Conservation (phyloP, 2,888 invertebrate genomes). For the Nebria salina region DNA sequence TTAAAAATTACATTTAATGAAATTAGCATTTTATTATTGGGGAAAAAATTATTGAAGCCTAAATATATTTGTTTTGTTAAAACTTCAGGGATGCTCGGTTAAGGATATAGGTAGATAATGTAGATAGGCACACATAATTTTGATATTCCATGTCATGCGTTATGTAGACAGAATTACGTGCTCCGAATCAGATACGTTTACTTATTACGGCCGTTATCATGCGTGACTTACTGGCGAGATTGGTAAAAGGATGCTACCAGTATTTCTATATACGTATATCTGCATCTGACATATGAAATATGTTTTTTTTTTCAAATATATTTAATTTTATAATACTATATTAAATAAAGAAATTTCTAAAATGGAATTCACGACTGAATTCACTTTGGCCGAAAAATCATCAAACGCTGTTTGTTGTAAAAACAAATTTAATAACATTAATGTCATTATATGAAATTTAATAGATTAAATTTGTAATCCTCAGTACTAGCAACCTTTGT, state of each 20-base stretch:
- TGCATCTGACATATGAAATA: neutral
- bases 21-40: too few relatives aligned
- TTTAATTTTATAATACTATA: neutral
- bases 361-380: too few relatives aligned
- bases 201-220: conserved; percentile 19
- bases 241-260: neutral
- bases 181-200: conserved; percentile 20
- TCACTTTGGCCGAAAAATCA: too few relatives aligned
- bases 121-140: conserved; percentile 2
- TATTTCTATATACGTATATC: neutral
- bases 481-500: neutral
- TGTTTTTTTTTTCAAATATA: neutral
- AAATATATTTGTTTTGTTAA: too few relatives aligned
- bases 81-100: neutral
- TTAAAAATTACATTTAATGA: too few relatives aligned
- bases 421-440: too few relatives aligned
- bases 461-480: too few relatives aligned
- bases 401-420: too few relatives aligned
- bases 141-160: conserved; percentile 17
- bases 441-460: too few relatives aligned
- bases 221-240: conserved; percentile 10
- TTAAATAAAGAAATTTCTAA: too few relatives aligned
- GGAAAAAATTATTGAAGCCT: too few relatives aligned
- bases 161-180: conserved; percentile 16
- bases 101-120: neutral